Base-by-base conservation (phyloP, 1,140 invertebrate genomes). In the Drosophila cardini region DNA sequence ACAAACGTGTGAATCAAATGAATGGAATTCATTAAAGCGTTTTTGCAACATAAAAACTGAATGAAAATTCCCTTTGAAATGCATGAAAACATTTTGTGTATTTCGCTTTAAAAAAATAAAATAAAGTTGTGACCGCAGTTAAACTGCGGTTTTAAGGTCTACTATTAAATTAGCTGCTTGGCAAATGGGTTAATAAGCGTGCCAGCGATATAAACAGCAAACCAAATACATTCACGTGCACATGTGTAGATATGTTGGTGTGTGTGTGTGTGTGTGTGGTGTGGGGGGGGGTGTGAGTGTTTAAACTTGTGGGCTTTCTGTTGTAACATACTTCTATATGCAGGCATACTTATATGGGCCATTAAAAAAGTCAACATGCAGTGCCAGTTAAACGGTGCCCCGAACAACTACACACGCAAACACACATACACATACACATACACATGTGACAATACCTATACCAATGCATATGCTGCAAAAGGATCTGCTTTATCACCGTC, bases 281-380 rank as follows among this genome's bases (percentile, higher is more conserved):
- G 32, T n/a, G 43, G 50, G 9, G 16, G 34, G 13, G 42, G 48
- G n/a, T 42, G 43, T 61, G 43, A 7, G 13, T 46, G 21, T 34
- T n/a, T 46, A 36, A 9, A 26, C 30, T 38, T 34, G 26, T 40
- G 30, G 11, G 38, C 7, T 26, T 21, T n/a, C 26, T 42, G 18
- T 26, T 50, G 18, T 18, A 4, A 48, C 46, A n/a, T n/a, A 26
- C 21, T 50, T 26, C 46, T 30, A 40, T 36, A 46, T 62, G 45
- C 58, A 36, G 58, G 48, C 48, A 63, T 63, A 63, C 34, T 63
- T 63, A 60, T 55, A 62, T 73, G 56, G 60, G 18, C 52, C 55
- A 72, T 65, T 72, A 72, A 72, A 72, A 52, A 72, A 72, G 62
- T 62, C 62, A 65, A 72, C 69, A 57, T 72, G 62, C 62, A 72